These are phyloP conservation scores for Eupithecia dodoneata DNA, from an alignment of 2,888 invertebrate genomes.

Conservation along the genomic window DNA sequence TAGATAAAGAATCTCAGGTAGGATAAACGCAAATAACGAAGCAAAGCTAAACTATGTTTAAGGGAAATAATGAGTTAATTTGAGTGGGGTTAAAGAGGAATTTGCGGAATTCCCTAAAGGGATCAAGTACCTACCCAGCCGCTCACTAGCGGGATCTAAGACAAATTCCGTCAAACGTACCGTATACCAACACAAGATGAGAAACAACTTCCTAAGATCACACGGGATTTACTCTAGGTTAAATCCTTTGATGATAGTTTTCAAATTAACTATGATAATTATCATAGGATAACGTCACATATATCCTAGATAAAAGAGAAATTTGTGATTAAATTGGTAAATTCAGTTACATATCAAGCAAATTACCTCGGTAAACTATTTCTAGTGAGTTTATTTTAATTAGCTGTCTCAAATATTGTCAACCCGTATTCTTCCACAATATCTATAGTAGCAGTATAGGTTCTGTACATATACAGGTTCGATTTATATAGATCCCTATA, in stretches of 20 bases:
- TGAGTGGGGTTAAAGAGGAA: constrained; percentile 59
- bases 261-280: constrained; percentile 4
- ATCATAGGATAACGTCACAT: not conserved
- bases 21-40: constrained; percentile 29
- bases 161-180: constrained; percentile 52
- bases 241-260: constrained; percentile 36
- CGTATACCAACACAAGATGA: constrained; percentile 34
- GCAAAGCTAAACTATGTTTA: constrained; percentile 54
- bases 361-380: not conserved
- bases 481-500: constrained; percentile 59
- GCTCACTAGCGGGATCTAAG: constrained; percentile 57
- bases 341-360: not conserved
- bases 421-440: constrained; percentile 59
- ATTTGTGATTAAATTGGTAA: not conserved
- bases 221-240: constrained; percentile 34
- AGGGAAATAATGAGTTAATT: constrained; percentile 67
- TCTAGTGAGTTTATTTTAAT: constrained; percentile 8
- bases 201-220: constrained; percentile 36
- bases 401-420: constrained; percentile 54
- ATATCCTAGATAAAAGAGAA: not conserved
- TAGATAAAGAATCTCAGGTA: constrained; percentile 1
- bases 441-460: constrained; percentile 59
- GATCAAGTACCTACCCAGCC: constrained; percentile 59
- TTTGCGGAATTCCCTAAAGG: constrained; percentile 58
- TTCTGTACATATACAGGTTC: constrained; percentile 61